Percentiles rank a stretch among this genome's conserved stretches.
These are phyloP conservation scores for Rhogogaster chlorosoma DNA, from an alignment of 2,888 invertebrate species.

Conservation along the genomic window DNA sequence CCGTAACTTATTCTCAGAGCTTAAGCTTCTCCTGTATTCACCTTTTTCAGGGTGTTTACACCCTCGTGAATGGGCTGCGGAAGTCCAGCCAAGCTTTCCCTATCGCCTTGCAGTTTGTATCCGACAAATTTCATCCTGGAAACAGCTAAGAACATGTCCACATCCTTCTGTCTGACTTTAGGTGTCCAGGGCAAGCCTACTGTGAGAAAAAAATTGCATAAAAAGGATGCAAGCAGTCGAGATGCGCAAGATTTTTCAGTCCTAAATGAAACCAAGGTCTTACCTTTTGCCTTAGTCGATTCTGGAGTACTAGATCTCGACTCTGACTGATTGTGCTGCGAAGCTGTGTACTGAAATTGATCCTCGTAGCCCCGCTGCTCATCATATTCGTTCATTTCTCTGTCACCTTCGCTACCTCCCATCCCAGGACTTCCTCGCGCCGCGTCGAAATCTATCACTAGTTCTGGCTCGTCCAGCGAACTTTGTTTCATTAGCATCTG, in stretches of 20 bases:
- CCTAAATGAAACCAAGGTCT: neutral
- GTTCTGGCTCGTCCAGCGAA: constrained; percentile 90
- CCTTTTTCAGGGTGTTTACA: constrained; percentile 91
- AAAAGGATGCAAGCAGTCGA: neutral
- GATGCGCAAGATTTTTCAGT: neutral
- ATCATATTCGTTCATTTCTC: constrained; percentile 75
- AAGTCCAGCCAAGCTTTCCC: constrained; percentile 94
- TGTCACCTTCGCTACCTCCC: constrained; percentile 78
- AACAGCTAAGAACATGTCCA: constrained; percentile 94
- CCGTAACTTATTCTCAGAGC: neutral
- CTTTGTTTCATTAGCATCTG: constrained; percentile 95
- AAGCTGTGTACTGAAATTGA: constrained; percentile 75
- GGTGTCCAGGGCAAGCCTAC: constrained; percentile 95
- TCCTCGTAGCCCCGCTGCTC: constrained; percentile 68
- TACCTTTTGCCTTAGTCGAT: constrained; percentile 73
- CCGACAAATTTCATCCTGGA: constrained; percentile 98
- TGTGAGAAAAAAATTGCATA: constrained; percentile 60
- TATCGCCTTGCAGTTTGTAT: constrained; percentile 92
- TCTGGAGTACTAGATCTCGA: constrained; percentile 79
- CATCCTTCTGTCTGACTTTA: constrained; percentile 96
- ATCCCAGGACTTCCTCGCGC: constrained; percentile 60
- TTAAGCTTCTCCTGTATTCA: constrained; percentile 63
- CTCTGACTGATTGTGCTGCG: constrained; percentile 64
- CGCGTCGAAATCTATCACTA: constrained; percentile 78
- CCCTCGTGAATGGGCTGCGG: constrained; percentile 99